Evolutionary conservation across 2,888 invertebrate genomes (phyloP), one percentile per base, ranked within the genome.

Genomic region (Pomacea canaliculata): DNA sequence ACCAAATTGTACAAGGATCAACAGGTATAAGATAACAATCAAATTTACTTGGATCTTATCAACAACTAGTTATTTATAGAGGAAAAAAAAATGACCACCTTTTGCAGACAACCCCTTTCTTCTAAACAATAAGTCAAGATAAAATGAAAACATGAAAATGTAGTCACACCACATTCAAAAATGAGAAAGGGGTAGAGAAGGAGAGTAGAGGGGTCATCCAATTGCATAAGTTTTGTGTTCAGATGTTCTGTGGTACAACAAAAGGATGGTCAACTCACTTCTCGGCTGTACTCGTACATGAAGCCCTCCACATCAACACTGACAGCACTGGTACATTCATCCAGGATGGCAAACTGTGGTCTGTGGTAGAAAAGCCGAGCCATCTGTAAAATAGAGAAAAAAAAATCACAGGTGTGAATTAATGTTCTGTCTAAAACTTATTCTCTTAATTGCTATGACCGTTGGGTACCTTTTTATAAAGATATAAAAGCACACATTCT

Each of bases 321-420:
- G 0, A 99, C 99, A 0, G 99, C 99, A 90, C 97, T 97, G 0
- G 99, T 99, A 90, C 99, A 99, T 91, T 99, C 99, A 89, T 99
- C 99, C 84, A 99, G 92, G 87, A 99, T 99, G 18, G 99, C 99
- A 92, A 99, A 99, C 92, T 98, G 98, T 0, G 99, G 99, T 89
- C 94, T 94, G 91, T 99, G 98, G 92, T 99, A 99, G 92, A 99
- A 98, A 81, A 99, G 92, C 23, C 98, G 93, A 19, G 98, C 97
- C 98, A 99, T 99, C 93, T 95, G 88, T 13, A 27, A n/a, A 19
- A 71, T 46, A 27, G 19, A 59, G 7, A 51, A 65, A 23, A 73
- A 71, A 12, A 23, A 18, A 66, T 9, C 23, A 56, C 65, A 70
- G 56, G 27, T 63, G 10, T 19, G 19, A 19, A 19, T 19, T 27